Evolutionary conservation across 2,113 vertebrate species (phyloP).

Genomic region (Alligator mississippiensis): DNA sequence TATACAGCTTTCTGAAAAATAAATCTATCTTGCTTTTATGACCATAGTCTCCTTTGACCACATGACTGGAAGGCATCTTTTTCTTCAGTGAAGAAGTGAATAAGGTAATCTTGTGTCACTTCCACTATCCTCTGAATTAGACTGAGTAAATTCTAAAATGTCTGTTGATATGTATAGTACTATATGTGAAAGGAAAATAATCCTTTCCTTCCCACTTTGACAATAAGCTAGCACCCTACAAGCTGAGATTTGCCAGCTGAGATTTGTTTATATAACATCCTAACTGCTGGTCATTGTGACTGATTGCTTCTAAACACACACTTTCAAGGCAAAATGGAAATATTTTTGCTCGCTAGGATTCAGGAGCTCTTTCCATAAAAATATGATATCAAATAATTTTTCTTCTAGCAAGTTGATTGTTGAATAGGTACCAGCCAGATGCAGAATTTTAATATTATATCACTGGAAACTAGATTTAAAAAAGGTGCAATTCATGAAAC

Average conservation of each 20-base stretch:
- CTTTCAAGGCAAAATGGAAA: neutral
- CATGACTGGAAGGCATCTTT: neutral
- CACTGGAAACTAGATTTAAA: neutral
- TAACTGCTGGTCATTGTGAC: neutral
- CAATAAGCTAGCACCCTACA: neutral
- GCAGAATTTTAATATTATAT: neutral
- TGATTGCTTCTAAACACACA: neutral
- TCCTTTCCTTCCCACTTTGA: neutral
- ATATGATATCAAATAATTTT: neutral
- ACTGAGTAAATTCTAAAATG: neutral
- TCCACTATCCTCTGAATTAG: neutral
- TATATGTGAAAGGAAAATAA: neutral
- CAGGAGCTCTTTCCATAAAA: neutral
- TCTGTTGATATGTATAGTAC: neutral
- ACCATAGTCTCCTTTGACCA: neutral
- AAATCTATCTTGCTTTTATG: neutral
- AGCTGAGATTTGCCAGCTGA: neutral
- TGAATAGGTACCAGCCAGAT: neutral
- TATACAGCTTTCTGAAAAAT: neutral
- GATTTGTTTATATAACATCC: neutral
- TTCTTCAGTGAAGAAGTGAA: neutral
- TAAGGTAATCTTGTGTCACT: neutral
- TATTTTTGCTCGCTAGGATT: neutral
- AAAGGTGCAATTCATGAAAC: neutral
- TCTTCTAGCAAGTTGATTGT: neutral